phyloP scores from a whole-genome alignment of 2,113 vertebrate genomes.

The Petroica traversi region DNA sequence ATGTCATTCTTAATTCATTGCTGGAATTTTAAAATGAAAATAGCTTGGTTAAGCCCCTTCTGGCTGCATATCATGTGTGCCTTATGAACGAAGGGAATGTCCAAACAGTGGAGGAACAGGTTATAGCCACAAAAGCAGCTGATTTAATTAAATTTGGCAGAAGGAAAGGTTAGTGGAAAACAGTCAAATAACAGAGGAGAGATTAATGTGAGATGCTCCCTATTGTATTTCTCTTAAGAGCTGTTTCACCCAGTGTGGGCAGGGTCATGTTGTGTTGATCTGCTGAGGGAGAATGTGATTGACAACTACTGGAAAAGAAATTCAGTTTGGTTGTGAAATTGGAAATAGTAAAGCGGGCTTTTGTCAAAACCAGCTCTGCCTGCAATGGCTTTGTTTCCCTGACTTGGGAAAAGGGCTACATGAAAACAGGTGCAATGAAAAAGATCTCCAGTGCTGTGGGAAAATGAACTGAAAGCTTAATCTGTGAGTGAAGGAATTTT shows the following conservation, averaged over 20 bases:
- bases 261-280: neutral
- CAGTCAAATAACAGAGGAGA: slow-evolving; percentile 40
- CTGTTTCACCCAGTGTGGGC: neutral
- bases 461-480: neutral
- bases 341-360: neutral
- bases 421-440: neutral
- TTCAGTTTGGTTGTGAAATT: neutral
- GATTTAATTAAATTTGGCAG: slow-evolving; percentile 61
- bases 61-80: neutral
- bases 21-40: neutral
- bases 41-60: neutral
- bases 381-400: neutral
- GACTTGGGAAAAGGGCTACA: neutral
- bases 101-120: neutral
- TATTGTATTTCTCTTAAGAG: slow-evolving; percentile 25
- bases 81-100: neutral
- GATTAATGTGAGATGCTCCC: slow-evolving; percentile 34
- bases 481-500: neutral
- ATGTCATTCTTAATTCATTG: neutral
- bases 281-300: slow-evolving; percentile 13
- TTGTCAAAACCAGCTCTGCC: neutral
- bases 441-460: neutral
- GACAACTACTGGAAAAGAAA: slow-evolving; percentile 15
- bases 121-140: neutral
- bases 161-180: slow-evolving; percentile 58